Percentiles rank a stretch among this genome's conserved stretches.
Conservation (phyloP, 2,113 vertebrate genomes). For the Macrotis lagotis region DNA sequence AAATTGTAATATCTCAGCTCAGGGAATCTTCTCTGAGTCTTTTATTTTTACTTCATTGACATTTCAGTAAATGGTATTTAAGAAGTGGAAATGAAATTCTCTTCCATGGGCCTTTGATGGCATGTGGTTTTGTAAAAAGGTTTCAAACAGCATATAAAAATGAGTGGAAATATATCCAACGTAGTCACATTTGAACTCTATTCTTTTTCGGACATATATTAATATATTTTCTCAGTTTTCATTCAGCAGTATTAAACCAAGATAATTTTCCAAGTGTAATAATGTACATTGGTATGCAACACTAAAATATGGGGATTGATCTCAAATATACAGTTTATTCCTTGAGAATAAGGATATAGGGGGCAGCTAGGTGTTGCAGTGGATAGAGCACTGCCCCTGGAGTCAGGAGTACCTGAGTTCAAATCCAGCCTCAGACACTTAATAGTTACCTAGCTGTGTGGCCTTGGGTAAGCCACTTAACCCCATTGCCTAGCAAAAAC, state of each 20-base stretch:
- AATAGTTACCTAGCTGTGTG: no score
- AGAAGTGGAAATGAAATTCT: conserved; percentile 42
- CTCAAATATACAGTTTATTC: background rate
- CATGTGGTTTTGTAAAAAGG: conserved; percentile 12
- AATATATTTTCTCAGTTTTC: conserved; percentile 7
- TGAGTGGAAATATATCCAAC: conserved; percentile 3
- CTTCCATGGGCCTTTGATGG: background rate
- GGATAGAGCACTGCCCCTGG: no score
- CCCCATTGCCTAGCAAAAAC: no score
- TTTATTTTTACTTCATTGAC: conserved; percentile 44
- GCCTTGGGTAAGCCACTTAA: no score
- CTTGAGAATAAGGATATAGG: conserved; percentile 4
- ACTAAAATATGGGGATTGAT: conserved; percentile 23
- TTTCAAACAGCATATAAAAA: conserved; percentile 7
- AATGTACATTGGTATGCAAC: background rate
- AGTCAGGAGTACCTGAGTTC: no score
- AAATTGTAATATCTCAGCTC: conserved; percentile 62
- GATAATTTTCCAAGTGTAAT: conserved; percentile 9
- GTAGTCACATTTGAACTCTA: conserved; percentile 30
- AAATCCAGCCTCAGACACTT: no score
- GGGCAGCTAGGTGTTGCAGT: no score
- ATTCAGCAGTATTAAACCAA: conserved; percentile 39
- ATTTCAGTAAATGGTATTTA: conserved; percentile 54
- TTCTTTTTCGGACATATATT: conserved; percentile 44
- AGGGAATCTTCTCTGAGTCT: conserved; percentile 28